Evolutionary conservation across 2,888 invertebrate species (phyloP).

Genomic region (Lasiommata megera): DNA sequence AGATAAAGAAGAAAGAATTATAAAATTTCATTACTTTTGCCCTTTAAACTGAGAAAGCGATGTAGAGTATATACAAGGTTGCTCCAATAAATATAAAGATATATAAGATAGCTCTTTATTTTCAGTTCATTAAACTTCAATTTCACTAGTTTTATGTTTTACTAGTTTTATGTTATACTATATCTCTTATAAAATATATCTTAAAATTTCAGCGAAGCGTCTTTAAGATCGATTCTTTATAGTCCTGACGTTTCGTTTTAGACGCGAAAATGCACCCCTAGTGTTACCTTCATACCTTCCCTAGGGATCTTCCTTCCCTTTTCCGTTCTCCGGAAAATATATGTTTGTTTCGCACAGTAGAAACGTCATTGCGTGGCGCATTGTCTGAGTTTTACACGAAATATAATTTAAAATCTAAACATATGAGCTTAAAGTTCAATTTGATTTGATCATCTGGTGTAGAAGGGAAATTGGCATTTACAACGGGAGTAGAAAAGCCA

Average conservation of each 20-base stretch:
- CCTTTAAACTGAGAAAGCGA: no score
- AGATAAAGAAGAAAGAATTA: no score
- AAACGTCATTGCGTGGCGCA: slow-evolving; percentile 80
- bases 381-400: slow-evolving; percentile 54
- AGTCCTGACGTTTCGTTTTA: slow-evolving; percentile 57
- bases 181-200: neutral
- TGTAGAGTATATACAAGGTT: no score
- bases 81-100: no score
- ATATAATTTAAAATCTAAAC: slow-evolving; percentile 44
- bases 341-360: slow-evolving; percentile 52
- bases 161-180: no score
- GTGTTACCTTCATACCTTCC: slow-evolving; percentile 60
- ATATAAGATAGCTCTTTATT: no score
- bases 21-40: no score
- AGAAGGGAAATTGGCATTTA: slow-evolving; percentile 79
- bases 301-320: slow-evolving; percentile 48
- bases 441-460: slow-evolving; percentile 37
- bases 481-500: slow-evolving; percentile 74
- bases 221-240: slow-evolving; percentile 76
- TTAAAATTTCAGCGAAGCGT: slow-evolving; percentile 42
- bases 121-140: no score
- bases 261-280: slow-evolving; percentile 69
- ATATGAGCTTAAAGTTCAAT: slow-evolving; percentile 40
- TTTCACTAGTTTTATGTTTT: no score
- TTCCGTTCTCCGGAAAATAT: slow-evolving; percentile 41